Evolutionary conservation across 2,888 invertebrate species (phyloP), one percentile per base, ranked within the genome.

Genomic region (Tromatobia lineatoria): DNA sequence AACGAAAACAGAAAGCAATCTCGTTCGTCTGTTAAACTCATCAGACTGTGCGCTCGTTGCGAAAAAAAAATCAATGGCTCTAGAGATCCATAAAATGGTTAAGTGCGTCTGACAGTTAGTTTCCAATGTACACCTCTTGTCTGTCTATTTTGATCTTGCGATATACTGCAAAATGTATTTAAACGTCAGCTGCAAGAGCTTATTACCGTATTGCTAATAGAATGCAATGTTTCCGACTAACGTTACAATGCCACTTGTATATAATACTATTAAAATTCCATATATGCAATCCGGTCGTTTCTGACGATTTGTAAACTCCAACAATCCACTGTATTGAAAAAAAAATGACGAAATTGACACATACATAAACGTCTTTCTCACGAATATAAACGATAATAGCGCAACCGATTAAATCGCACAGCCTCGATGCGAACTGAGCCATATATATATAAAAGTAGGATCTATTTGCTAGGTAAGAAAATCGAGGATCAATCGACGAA

Each of bases 221-320:
- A 78, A 61, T 78, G 64, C 38, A 38, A 61, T 67, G 52, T 57
- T 54, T 57, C 54, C 67, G 76, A 67, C 67, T 45, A 57, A 18
- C 70, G 66, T 79, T 54, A 50, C 79, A 73, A 66, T 67, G 80
- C 80, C 73, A 80, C 67, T 29, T 73, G 38, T 42, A 50, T 42
- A 50, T 80, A 80, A 75, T 80, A 80, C 74, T 80, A 80, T 80
- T 75, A 20, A 52, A 74, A 80, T 57, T 80, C 67, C 61, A 50
- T 59, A 61, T 61, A 66, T 42, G 73, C 79, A 29, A 57, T 73
- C 42, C 66, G 45, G 45, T 73, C 23, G 11, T 47, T 80, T 6
- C 57, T 38, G 42, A 64, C 15, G 54, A 73, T 18, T 29, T 52
- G n/a, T 50, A 66, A 42, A 20, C 20, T 66, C 23, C n/a, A n/a